These are phyloP conservation scores for Oreochromis grahami DNA, from an alignment of 2,797 vertebrate species.

Conservation along the genomic window DNA sequence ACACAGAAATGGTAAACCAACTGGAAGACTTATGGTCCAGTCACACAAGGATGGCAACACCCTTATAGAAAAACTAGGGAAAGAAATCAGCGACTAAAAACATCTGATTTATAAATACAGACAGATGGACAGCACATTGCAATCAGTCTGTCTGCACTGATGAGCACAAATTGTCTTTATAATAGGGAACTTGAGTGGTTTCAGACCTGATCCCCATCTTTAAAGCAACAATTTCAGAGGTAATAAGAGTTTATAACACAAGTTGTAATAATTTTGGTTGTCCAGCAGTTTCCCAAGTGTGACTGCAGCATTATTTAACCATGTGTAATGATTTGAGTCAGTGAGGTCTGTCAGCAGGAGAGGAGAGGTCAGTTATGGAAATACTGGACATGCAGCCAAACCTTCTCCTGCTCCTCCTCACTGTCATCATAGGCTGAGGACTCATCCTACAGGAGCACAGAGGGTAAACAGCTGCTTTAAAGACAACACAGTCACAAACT, in stretches of 20 bases:
- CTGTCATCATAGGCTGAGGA: conserved; percentile 50
- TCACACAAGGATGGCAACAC: background rate
- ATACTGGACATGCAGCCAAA: conserved; percentile 9
- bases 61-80: background rate
- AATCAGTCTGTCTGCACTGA: background rate
- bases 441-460: conserved; percentile 39
- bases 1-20: background rate
- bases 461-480: background rate
- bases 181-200: accelerated
- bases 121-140: background rate
- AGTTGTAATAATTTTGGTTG: background rate
- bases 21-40: background rate
- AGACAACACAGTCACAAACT: background rate
- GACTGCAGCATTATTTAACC: background rate
- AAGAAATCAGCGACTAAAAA: background rate
- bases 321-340: background rate
- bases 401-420: conserved; percentile 56
- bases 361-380: background rate
- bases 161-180: background rate
- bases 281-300: background rate
- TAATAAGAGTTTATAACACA: background rate
- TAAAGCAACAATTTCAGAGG: background rate
- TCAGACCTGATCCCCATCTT: background rate
- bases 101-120: background rate
- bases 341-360: background rate